Evolutionary conservation across 2,113 vertebrate genomes (phyloP).

Genomic region (Anolis carolinensis): DNA sequence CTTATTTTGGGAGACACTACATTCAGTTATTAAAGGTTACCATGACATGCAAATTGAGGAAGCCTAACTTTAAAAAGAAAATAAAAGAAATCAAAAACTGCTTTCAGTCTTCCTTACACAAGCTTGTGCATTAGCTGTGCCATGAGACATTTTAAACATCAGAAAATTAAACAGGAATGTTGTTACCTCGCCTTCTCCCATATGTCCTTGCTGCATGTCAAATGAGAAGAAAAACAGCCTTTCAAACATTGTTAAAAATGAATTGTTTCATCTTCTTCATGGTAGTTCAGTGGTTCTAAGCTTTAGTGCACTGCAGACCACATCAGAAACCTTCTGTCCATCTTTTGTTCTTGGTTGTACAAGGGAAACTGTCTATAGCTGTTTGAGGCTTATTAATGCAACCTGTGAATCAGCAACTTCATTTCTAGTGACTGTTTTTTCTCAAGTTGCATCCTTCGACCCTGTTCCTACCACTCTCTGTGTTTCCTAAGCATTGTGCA

Average conservation of each 20-base stretch:
- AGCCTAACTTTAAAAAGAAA: background rate
- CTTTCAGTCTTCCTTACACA: slow-evolving; percentile 45
- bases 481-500: background rate
- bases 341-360: slow-evolving; percentile 46
- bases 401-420: background rate
- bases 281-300: slow-evolving; percentile 65
- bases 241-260: slow-evolving; percentile 84
- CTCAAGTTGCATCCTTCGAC: background rate
- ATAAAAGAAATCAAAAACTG: slow-evolving; percentile 38
- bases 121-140: slow-evolving; percentile 61
- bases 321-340: slow-evolving; percentile 31
- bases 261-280: slow-evolving; percentile 67
- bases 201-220: slow-evolving; percentile 99
- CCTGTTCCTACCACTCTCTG: background rate
- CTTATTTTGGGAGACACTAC: slow-evolving; percentile 30
- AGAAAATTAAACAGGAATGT: slow-evolving; percentile 80
- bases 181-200: slow-evolving; percentile 99
- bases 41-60: slow-evolving; percentile 56
- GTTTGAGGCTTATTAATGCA: slow-evolving; percentile 12
- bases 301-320: slow-evolving; percentile 53
- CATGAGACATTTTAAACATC: slow-evolving; percentile 78
- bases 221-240: slow-evolving; percentile 87
- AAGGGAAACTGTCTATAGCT: slow-evolving; percentile 20
- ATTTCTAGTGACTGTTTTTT: background rate
- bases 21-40: slow-evolving; percentile 48